Percentiles rank a stretch among this genome's conserved stretches.
These are phyloP conservation scores for Choloepus hoffmanni DNA, from an alignment of 2,113 vertebrate genomes.

Conservation along the genomic window DNA sequence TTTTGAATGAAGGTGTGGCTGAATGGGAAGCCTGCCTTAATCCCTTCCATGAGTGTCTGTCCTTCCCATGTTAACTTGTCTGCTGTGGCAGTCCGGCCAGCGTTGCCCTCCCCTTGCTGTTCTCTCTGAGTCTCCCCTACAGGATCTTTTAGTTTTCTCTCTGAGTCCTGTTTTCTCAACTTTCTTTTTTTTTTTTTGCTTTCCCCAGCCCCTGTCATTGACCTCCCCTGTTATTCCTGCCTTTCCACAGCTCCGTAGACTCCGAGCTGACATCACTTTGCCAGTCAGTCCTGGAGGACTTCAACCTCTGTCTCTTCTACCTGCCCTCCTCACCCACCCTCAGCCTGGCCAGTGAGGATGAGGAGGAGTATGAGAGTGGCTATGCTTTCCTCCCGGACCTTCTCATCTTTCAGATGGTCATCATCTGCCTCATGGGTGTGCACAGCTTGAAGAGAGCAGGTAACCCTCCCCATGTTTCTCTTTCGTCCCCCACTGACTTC, in stretches of 20 bases:
- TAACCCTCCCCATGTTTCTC: conserved; percentile 65
- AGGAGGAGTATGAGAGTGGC: conserved; percentile 92
- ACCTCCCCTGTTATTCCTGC: not conserved
- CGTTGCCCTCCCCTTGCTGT: too few relatives aligned
- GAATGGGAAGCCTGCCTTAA: not conserved
- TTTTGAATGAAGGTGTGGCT: not conserved
- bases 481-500: not conserved
- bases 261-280: conserved; percentile 96
- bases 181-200: not conserved
- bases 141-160: not conserved
- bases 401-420: conserved; percentile 96
- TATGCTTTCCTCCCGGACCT: conserved; percentile 94
- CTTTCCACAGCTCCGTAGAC: conserved; percentile 89
- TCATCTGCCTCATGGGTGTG: conserved; percentile 98
- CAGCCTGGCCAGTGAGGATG: conserved; percentile 92
- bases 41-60: not conserved
- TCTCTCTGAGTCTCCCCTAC: not conserved
- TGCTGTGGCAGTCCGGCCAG: not conserved
- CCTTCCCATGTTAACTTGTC: not conserved
- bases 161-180: not conserved
- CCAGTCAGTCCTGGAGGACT: conserved; percentile 98
- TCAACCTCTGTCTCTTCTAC: conserved; percentile 99
- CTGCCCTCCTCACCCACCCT: conserved; percentile 89
- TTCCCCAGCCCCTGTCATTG: not conserved
- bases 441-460: conserved; percentile 98